Base-by-base conservation (phyloP, 2,888 invertebrate genomes). In the Pristionchus arcanus region DNA sequence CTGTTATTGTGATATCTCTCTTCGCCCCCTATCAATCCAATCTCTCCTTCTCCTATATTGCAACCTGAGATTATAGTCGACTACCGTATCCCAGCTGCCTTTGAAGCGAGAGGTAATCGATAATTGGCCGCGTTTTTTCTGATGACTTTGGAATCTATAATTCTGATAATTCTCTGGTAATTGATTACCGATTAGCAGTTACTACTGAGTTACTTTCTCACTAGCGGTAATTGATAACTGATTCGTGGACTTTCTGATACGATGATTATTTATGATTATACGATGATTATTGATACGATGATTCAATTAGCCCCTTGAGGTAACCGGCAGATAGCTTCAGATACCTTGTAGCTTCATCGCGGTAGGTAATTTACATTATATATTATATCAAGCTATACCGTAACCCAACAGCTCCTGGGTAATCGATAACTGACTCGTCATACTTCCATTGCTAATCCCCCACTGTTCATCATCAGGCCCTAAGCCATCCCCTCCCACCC, bases 31-130 rank as follows among this genome's bases (percentile, higher is more conserved):
- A 81, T 81, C 81, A 81, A 81, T 74, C 74, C 74, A 53, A 21
- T n/a, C 42, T n/a, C n/a, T 42, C 81, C 15, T 28, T 53, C 81
- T 28, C 31, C 31, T 71, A 7, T 71, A 42, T 81, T 81, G 81
- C 81, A 81, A 81, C 81, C 81, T 81, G 81, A 81, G 81, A 49
- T 53, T 81, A 81, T 81, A 81, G 81, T 81, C 81, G 49, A 28
- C 74, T 81, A 81, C 81, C 81, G 81, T 81, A 81, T 16, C 81
- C 28, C 81, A 1, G 19, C n/a, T 0, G 49, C 53, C 15, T 28
- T 11, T 3, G n/a, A 21, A 71, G 68, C 37, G 2, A 16, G 28
- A 81, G 49, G 81, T 53, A 49, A 53, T 81, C 81, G 28, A 81
- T 81, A 49, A 34, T 19, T 81, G 49, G 15, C 81, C 37, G n/a